Percentiles rank a stretch among this genome's conserved stretches.
These are phyloP conservation scores for Hippocampus guttulatus DNA, from an alignment of 2,113 vertebrate genomes.

Conservation along the genomic window DNA sequence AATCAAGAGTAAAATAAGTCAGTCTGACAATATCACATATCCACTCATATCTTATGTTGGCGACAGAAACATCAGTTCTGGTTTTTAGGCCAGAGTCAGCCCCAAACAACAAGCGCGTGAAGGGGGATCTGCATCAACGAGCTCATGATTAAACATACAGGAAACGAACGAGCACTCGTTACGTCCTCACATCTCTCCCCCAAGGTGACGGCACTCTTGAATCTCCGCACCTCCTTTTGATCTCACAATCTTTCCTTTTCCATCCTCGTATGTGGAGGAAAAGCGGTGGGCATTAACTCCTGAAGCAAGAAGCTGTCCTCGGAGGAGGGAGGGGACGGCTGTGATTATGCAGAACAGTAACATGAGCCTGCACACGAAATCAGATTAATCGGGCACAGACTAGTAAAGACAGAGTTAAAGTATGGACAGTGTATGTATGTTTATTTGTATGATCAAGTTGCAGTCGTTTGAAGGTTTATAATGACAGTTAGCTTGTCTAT, in stretches of 20 bases:
- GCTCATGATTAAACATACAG: conserved; percentile 66
- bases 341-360: conserved; percentile 17
- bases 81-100: conserved; percentile 12
- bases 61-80: not conserved
- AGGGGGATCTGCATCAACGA: conserved; percentile 50
- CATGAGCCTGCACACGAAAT: not conserved
- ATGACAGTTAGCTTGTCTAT: too few species aligned
- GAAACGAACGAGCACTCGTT: conserved; percentile 21
- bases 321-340: conserved; percentile 26
- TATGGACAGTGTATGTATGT: not conserved
- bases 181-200: conserved; percentile 31
- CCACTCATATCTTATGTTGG: not conserved
- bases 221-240: conserved; percentile 37
- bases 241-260: conserved; percentile 28
- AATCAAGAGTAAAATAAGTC: conserved; percentile 35
- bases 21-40: conserved; percentile 17
- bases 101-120: not conserved
- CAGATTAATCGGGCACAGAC: not conserved
- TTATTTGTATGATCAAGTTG: not conserved
- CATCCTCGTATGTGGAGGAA: conserved; percentile 16
- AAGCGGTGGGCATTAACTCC: conserved; percentile 50
- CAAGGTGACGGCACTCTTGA: conserved; percentile 54
- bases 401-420: not conserved
- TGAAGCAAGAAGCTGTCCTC: conserved; percentile 55
- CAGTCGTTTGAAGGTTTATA: not conserved